Percentiles rank a stretch among this genome's conserved stretches.
phyloP scores from a whole-genome alignment of 1,140 invertebrate species.

The Drosophila kohkoa region DNA sequence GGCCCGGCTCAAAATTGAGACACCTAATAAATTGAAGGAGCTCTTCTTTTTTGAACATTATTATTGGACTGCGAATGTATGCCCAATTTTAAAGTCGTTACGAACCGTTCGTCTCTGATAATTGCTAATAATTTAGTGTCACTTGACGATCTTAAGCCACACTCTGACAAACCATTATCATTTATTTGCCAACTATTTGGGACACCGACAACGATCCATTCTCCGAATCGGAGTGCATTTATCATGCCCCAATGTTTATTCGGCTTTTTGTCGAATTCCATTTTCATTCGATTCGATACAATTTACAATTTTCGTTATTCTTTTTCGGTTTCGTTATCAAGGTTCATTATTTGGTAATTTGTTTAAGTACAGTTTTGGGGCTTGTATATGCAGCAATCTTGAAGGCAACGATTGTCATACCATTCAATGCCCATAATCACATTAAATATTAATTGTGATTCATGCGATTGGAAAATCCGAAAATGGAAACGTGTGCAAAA shows the following conservation, averaged over 20 bases:
- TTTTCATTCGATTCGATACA: conserved; percentile 10
- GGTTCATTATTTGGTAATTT: conserved; percentile 62
- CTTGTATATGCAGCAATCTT: conserved; percentile 45
- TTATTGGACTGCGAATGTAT: conserved; percentile 61
- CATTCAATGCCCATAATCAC: conserved; percentile 45
- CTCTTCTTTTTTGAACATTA: conserved; percentile 43
- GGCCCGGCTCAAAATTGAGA: conserved; percentile 24
- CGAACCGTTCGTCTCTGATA: conserved; percentile 75
- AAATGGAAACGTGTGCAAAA: conserved; percentile 8
- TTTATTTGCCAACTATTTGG: conserved; percentile 45
- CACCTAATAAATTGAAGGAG: conserved; percentile 51
- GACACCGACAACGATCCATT: conserved; percentile 62
- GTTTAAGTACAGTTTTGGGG: conserved; percentile 44
- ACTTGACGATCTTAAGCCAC: conserved; percentile 71
- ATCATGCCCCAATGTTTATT: conserved; percentile 38
- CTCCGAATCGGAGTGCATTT: conserved; percentile 61
- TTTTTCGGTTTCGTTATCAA: conserved; percentile 46
- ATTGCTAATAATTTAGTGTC: conserved; percentile 81
- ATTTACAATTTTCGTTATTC: conserved; percentile 13
- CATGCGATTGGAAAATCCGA: conserved; percentile 21
- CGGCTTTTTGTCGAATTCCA: conserved; percentile 23
- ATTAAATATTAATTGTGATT: conserved; percentile 53
- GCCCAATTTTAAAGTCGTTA: conserved; percentile 74
- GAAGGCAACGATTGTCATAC: conserved; percentile 51
- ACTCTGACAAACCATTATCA: conserved; percentile 62